phyloP scores from a whole-genome alignment of 2,888 invertebrate genomes.

The Drepana falcataria region DNA sequence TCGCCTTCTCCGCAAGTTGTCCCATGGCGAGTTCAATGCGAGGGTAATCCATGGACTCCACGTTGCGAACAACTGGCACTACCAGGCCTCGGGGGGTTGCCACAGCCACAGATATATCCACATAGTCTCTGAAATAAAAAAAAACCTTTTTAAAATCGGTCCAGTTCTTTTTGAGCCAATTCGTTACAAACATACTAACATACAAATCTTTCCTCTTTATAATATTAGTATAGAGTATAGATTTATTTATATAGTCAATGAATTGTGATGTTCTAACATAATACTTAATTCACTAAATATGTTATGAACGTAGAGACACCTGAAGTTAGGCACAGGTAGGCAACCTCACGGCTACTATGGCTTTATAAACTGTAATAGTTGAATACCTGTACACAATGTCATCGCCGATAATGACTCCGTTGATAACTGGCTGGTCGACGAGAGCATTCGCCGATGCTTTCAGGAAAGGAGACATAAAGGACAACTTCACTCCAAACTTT shows the following conservation, averaged over 20 bases:
- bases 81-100: conserved; percentile 99
- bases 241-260: not conserved
- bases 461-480: conserved; percentile 99
- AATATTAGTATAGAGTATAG: not conserved
- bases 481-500: conserved; percentile 96
- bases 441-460: conserved; percentile 98
- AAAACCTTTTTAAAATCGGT: not conserved
- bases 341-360: no score
- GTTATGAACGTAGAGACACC: no score
- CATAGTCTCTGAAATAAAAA: conserved; percentile 85
- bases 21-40: conserved; percentile 94
- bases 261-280: no score
- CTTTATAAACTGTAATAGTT: no score
- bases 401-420: conserved; percentile 94
- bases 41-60: conserved; percentile 96
- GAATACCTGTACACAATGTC: conserved; percentile 82
- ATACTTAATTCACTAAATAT: no score
- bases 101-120: conserved; percentile 99
- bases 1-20: conserved; percentile 94
- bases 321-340: no score
- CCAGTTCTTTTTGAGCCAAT: no score
- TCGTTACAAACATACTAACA: no score
- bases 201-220: no score
- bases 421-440: conserved; percentile 96
- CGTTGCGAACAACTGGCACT: conserved; percentile 96